Conservation (phyloP, 2,888 invertebrate genomes). For the Plebejus anna region DNA sequence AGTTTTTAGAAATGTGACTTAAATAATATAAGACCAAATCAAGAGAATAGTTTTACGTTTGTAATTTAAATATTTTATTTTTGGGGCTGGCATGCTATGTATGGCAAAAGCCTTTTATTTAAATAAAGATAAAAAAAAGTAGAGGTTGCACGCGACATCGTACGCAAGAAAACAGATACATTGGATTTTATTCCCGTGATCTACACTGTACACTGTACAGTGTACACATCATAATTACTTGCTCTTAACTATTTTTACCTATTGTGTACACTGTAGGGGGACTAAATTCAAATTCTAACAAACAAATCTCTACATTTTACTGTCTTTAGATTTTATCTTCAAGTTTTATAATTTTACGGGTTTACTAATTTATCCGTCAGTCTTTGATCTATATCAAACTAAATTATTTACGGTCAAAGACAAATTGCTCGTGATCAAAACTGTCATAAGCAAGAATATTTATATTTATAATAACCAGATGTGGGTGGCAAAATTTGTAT, state of each 20-base stretch:
- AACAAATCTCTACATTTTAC: not conserved
- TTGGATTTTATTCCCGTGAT: too few species aligned
- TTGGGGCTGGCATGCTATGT: too few species aligned
- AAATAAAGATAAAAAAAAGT: too few species aligned
- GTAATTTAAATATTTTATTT: not conserved
- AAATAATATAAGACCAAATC: not conserved
- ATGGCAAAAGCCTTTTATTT: too few species aligned
- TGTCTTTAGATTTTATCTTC: not conserved
- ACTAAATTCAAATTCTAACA: too few species aligned
- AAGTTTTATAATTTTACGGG: conserved; percentile 3
- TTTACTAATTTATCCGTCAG: not conserved
- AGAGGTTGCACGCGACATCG: too few species aligned
- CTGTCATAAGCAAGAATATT: not conserved
- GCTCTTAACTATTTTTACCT: too few species aligned
- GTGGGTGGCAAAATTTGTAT: not conserved
- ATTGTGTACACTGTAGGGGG: too few species aligned
- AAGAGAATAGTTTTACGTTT: not conserved
- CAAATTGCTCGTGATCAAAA: not conserved
- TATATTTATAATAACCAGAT: not conserved
- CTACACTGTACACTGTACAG: too few species aligned
- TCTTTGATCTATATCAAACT: conserved; percentile 12
- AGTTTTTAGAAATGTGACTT: not conserved
- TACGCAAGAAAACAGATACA: too few species aligned
- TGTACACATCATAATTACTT: too few species aligned
- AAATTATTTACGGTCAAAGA: not conserved